A percentile compares a stretch with the other conserved stretches of the same genome.
phyloP scores from a whole-genome alignment of 2,888 invertebrate genomes.

The Tenthredo mesomela region DNA sequence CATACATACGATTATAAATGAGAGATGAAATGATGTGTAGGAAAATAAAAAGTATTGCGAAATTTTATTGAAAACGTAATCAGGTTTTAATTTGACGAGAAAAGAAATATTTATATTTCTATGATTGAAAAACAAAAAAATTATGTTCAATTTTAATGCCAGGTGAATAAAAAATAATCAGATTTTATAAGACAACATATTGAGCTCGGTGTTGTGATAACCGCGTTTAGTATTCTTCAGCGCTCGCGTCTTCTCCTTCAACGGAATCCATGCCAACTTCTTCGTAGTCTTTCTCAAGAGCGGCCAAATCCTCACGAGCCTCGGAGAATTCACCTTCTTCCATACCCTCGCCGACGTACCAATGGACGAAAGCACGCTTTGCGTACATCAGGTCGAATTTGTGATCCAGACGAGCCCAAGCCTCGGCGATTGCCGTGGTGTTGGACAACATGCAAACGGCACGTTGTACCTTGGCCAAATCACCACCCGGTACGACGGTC shows the following conservation, averaged over 20 bases:
- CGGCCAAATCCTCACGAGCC: constrained; percentile 88
- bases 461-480: constrained; percentile 82
- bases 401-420: constrained; percentile 84
- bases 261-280: constrained; percentile 84
- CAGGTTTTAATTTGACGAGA: constrained; percentile 12
- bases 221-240: constrained; percentile 64
- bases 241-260: constrained; percentile 77
- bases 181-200: constrained; percentile 15
- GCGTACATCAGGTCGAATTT: constrained; percentile 87
- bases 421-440: constrained; percentile 85
- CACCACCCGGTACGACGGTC: constrained; percentile 79
- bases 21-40: neutral
- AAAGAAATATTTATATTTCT: neutral
- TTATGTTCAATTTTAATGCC: neutral
- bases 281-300: constrained; percentile 86
- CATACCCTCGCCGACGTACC: constrained; percentile 92
- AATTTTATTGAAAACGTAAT: neutral
- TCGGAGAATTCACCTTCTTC: constrained; percentile 91
- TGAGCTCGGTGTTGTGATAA: neutral
- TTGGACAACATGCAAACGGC: constrained; percentile 86
- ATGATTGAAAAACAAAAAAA: neutral
- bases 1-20: neutral
- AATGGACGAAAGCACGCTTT: constrained; percentile 85
- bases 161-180: neutral
- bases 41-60: constrained; percentile 5